Evolutionary conservation across 2,888 invertebrate genomes (phyloP).

Genomic region (Homarus gammarus): DNA sequence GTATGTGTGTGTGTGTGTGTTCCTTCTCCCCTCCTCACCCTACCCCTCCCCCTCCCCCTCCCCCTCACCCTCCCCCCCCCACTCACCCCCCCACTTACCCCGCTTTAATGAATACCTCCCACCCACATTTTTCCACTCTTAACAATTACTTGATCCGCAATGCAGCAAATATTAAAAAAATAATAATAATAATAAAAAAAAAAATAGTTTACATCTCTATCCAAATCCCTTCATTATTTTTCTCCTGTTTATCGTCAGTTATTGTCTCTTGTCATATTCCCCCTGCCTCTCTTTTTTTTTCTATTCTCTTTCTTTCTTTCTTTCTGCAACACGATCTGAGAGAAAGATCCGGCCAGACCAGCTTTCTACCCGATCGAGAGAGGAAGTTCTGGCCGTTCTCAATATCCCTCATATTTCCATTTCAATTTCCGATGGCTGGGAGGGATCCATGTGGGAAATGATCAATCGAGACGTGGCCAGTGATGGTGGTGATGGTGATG

Average conservation of each 20-base stretch:
- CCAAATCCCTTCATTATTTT: neutral
- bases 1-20: slow-evolving; percentile 6
- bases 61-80: neutral
- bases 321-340: slow-evolving; percentile 37
- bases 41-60: neutral
- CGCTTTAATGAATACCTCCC: slow-evolving; percentile 29
- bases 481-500: neutral
- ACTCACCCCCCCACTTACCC: neutral
- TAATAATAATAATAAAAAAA: slow-evolving; percentile 21
- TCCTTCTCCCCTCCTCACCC: neutral
- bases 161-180: slow-evolving; percentile 10
- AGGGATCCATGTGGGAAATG: slow-evolving; percentile 69
- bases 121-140: slow-evolving; percentile 28
- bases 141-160: slow-evolving; percentile 41
- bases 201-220: slow-evolving; percentile 37
- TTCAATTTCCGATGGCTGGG: slow-evolving; percentile 69
- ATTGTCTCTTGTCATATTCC: slow-evolving; percentile 45
- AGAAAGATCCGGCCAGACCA: neutral
- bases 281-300: slow-evolving; percentile 5
- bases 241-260: slow-evolving; percentile 9
- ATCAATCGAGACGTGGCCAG: slow-evolving; percentile 47
- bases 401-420: slow-evolving; percentile 73
- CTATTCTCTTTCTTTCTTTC: neutral
- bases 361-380: slow-evolving; percentile 24
- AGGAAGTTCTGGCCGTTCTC: slow-evolving; percentile 64